Conservation (phyloP, 1,140 invertebrate species). For the Drosophila insularis region DNA sequence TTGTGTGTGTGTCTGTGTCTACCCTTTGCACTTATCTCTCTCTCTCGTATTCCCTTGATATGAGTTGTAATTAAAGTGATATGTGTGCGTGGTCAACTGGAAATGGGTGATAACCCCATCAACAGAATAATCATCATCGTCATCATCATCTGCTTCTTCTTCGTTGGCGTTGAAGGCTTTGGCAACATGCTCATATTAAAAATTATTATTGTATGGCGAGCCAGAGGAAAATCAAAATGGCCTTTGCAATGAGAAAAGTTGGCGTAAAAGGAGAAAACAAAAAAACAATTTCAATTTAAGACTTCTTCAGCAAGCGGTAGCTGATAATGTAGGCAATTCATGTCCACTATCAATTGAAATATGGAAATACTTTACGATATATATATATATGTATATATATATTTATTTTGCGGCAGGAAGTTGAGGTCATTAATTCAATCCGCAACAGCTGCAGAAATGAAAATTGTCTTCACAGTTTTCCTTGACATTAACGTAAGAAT, state of each 20-base stretch:
- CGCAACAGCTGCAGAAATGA: slow-evolving; percentile 37
- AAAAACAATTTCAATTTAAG: slow-evolving; percentile 2
- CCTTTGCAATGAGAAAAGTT: slow-evolving; percentile 62
- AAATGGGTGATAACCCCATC: slow-evolving; percentile 40
- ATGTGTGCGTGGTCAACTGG: slow-evolving; percentile 51
- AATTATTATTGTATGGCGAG: slow-evolving; percentile 61
- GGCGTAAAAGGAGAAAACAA: slow-evolving; percentile 25
- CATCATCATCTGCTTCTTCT: slow-evolving; percentile 12
- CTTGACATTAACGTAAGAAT: slow-evolving; percentile 21
- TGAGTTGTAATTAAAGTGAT: slow-evolving; percentile 69
- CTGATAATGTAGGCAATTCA: slow-evolving; percentile 31
- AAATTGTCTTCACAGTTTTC: slow-evolving; percentile 26
- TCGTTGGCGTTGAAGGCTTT: slow-evolving; percentile 12
- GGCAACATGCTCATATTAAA: slow-evolving; percentile 65
- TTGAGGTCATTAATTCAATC: slow-evolving; percentile 54
- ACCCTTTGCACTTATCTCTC: not conserved
- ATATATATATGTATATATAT: not conserved
- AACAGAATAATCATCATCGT: slow-evolving; percentile 30
- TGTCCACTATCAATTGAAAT: slow-evolving; percentile 52
- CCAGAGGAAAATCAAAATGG: slow-evolving; percentile 25
- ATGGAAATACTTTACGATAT: slow-evolving; percentile 30
- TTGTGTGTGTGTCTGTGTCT: not conserved
- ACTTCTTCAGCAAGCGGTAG: not conserved
- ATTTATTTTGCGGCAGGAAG: slow-evolving; percentile 37
- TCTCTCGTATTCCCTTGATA: slow-evolving; percentile 20